Conservation (phyloP, 2,888 invertebrate species). For the Xestia ashworthii region DNA sequence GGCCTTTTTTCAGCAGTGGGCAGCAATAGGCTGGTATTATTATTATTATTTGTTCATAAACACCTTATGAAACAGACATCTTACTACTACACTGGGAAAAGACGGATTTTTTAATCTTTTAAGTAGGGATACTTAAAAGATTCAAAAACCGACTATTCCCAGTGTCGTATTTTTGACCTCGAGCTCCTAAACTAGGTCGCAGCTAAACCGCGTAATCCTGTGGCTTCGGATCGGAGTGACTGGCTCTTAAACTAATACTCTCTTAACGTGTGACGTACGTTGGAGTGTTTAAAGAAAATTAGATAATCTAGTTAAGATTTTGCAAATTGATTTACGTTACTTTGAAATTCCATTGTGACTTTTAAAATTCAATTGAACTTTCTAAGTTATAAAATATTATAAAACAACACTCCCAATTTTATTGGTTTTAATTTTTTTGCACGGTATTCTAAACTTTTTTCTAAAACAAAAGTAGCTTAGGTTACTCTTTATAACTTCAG, state of each 20-base stretch:
- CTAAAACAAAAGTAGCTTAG: too few relatives aligned
- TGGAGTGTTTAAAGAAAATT: conserved; percentile 36
- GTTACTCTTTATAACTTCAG: too few relatives aligned
- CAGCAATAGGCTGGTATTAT: too few relatives aligned
- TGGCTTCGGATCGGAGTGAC: conserved; percentile 54
- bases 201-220: conserved; percentile 58
- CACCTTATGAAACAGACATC: too few relatives aligned
- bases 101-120: too few relatives aligned
- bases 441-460: too few relatives aligned
- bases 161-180: conserved; percentile 47
- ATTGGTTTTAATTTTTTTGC: too few relatives aligned
- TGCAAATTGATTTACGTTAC: not conserved
- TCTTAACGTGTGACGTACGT: conserved; percentile 38
- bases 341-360: not conserved
- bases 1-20: too few relatives aligned
- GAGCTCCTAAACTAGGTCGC: conserved; percentile 56
- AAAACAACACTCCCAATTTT: too few relatives aligned
- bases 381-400: not conserved
- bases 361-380: not conserved
- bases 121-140: not conserved
- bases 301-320: conserved; percentile 8
- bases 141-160: not conserved
- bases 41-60: too few relatives aligned
- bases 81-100: too few relatives aligned
- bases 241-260: conserved; percentile 52